phyloP scores from a whole-genome alignment of 1,140 invertebrate genomes.

The Drosophila rhopaloa region DNA sequence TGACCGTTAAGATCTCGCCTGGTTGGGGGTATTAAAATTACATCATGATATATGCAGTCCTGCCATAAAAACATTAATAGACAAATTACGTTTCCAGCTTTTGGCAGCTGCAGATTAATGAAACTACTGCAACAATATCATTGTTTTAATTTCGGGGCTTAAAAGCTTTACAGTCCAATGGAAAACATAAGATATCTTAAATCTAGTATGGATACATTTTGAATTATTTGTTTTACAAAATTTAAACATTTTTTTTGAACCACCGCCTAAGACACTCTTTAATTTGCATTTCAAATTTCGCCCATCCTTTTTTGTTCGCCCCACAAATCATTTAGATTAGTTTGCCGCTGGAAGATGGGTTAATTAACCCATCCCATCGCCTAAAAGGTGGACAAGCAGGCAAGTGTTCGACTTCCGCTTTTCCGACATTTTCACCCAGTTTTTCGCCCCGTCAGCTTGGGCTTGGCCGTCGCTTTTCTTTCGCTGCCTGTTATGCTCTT shows the following conservation, averaged over 20 bases:
- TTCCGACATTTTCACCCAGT: conserved; percentile 24
- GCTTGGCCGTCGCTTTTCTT: conserved; percentile 21
- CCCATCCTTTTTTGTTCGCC: background rate
- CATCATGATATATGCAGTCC: conserved; percentile 40
- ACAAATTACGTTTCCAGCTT: conserved; percentile 1
- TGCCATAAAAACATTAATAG: conserved; percentile 20
- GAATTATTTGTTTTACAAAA: too few relatives aligned
- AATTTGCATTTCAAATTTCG: background rate
- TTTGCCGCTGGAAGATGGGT: conserved; percentile 11
- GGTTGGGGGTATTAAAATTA: conserved; percentile 33
- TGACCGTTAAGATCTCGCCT: conserved; percentile 23
- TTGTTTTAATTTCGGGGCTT: background rate
- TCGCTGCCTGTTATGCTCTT: background rate
- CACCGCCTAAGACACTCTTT: background rate
- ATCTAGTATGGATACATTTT: too few relatives aligned
- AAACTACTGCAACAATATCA: background rate
- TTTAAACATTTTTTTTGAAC: background rate
- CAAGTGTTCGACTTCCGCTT: conserved; percentile 34
- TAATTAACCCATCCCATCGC: conserved; percentile 24
- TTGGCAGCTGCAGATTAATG: background rate
- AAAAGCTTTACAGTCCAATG: too few relatives aligned
- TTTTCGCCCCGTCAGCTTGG: conserved; percentile 29
- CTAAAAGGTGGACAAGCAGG: conserved; percentile 40
- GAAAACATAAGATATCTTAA: background rate
- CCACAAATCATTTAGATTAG: conserved; percentile 32